Conservation (phyloP, 2,888 invertebrate species). For the Leucophenga maculata region DNA sequence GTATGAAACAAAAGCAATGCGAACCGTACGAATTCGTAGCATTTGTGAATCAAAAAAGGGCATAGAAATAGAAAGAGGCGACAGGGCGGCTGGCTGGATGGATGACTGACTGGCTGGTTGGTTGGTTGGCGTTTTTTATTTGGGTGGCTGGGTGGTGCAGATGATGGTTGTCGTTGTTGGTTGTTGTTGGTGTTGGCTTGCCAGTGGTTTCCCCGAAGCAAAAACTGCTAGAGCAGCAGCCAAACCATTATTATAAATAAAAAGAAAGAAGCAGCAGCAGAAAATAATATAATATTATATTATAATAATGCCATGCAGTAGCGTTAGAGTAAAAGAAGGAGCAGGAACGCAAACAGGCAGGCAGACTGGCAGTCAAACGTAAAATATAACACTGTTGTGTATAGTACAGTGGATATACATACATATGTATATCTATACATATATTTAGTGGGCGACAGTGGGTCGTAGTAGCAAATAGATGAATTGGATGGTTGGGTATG, state of each 20-base stretch:
- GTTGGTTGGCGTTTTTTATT: not conserved
- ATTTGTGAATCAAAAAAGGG: too few species aligned
- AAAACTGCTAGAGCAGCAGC: constrained; percentile 34
- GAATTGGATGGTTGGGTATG: constrained; percentile 3
- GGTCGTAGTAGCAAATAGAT: not conserved
- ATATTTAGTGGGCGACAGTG: constrained; percentile 4
- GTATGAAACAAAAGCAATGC: too few species aligned
- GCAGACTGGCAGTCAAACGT: constrained; percentile 4
- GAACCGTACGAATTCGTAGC: too few species aligned
- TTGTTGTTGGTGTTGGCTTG: constrained; percentile 45
- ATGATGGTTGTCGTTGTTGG: constrained; percentile 19
- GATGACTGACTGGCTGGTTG: not conserved
- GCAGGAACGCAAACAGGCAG: not conserved
- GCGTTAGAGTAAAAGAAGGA: not conserved
- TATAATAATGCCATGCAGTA: constrained; percentile 17
- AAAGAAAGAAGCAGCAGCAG: constrained; percentile 23
- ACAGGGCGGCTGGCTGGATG: constrained; percentile 1
- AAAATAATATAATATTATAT: constrained; percentile 21
- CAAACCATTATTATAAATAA: constrained; percentile 65
- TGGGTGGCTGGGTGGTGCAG: constrained; percentile 37
- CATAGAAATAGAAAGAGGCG: too few species aligned
- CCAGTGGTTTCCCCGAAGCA: constrained; percentile 35
- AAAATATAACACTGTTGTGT: constrained; percentile 12
- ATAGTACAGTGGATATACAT: not conserved
- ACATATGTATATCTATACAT: too few species aligned